phyloP scores from a whole-genome alignment of 2,888 invertebrate species.

The Stenodema calcarata region DNA sequence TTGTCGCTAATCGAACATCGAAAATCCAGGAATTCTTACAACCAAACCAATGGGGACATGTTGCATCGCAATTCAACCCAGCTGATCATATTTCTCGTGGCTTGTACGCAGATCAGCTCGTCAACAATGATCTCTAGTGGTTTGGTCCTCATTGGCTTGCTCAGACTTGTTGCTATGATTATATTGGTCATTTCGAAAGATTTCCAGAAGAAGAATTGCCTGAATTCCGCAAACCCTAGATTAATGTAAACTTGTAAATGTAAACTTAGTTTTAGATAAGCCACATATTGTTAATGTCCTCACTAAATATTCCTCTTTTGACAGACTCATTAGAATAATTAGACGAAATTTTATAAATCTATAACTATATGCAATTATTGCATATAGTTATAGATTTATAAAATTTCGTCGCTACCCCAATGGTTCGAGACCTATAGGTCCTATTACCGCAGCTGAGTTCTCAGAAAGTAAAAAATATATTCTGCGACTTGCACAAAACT shows the following conservation, averaged over 20 bases:
- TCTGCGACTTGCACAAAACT: neutral
- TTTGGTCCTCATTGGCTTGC: slow-evolving; percentile 14
- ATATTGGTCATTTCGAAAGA: neutral
- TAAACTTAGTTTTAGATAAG: neutral
- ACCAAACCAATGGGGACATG: slow-evolving; percentile 4
- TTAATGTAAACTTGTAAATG: neutral
- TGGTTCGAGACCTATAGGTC: neutral
- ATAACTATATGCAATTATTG: slow-evolving; percentile 1
- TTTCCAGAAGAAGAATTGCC: neutral
- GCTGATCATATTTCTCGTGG: slow-evolving; percentile 24
- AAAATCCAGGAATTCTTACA: neutral
- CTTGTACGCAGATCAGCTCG: slow-evolving; percentile 7
- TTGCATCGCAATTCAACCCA: slow-evolving; percentile 4
- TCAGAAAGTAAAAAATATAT: neutral
- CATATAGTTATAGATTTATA: neutral
- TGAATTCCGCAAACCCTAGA: neutral
- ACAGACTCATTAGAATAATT: slow-evolving; percentile 1
- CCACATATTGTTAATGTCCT: neutral
- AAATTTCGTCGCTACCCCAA: neutral
- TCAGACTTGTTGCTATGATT: neutral
- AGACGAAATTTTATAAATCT: slow-evolving; percentile 1
- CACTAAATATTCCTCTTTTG: neutral
- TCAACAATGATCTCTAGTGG: neutral
- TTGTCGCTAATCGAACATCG: slow-evolving; percentile 14
- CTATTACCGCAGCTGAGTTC: slow-evolving; percentile 9